Percentiles rank a stretch among this genome's conserved stretches.
phyloP scores from a whole-genome alignment of 2,113 vertebrate genomes.

The Mustelus asterias region DNA sequence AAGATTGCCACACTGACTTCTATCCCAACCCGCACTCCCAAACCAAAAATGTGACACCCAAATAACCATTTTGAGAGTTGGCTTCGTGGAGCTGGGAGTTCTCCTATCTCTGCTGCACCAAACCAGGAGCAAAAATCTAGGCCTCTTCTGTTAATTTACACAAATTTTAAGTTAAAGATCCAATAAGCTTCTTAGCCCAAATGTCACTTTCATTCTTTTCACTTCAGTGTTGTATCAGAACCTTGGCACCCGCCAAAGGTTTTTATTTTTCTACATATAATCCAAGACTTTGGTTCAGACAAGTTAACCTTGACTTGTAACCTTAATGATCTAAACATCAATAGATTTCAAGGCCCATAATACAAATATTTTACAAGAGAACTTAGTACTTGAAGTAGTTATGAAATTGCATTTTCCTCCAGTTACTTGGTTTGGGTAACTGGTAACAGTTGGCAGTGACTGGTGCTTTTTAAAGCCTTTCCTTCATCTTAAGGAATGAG shows the following conservation, averaged over 20 bases:
- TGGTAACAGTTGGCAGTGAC: not conserved
- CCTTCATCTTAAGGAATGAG: slow-evolving; percentile 1
- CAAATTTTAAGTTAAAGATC: not conserved
- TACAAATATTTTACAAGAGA: not conserved
- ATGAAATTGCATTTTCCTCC: not conserved
- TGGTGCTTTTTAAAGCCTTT: not conserved
- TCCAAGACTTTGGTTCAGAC: not conserved
- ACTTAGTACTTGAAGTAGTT: not conserved
- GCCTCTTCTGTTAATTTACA: not conserved
- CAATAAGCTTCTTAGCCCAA: not conserved
- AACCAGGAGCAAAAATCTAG: too few species aligned
- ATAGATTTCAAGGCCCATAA: not conserved
- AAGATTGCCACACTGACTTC: too few species aligned
- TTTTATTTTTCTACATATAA: not conserved
- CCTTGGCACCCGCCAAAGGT: not conserved
- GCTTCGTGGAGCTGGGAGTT: too few species aligned
- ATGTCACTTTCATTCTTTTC: not conserved
- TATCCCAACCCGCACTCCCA: too few species aligned
- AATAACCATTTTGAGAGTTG: too few species aligned
- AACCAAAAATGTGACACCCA: too few species aligned
- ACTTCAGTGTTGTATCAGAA: not conserved
- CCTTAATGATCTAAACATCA: not conserved
- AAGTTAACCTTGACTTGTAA: not conserved
- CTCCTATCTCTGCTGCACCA: too few species aligned
- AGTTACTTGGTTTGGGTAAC: not conserved